Evolutionary conservation across 2,888 invertebrate genomes (phyloP).

Genomic region (Lycaena phlaeas): DNA sequence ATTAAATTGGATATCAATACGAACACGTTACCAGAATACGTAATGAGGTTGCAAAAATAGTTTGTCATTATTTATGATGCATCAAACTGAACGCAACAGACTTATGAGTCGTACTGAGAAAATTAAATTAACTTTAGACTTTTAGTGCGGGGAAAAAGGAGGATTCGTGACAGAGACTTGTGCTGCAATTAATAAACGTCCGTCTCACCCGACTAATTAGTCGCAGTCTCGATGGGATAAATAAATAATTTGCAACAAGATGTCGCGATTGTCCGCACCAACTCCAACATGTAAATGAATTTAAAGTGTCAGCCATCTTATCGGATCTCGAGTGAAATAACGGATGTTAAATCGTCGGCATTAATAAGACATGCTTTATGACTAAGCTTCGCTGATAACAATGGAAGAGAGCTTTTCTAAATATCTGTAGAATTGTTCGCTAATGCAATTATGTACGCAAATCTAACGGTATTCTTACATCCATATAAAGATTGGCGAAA

Average conservation of each 20-base stretch:
- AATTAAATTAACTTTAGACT: constrained; percentile 25
- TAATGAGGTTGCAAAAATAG: too few species aligned
- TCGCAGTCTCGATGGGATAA: constrained; percentile 43
- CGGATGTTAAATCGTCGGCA: constrained; percentile 10
- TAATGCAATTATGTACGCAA: neutral
- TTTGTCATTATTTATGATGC: constrained; percentile 12
- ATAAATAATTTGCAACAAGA: constrained; percentile 43
- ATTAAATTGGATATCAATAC: too few species aligned
- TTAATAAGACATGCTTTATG: constrained; percentile 10
- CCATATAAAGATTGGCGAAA: too few species aligned
- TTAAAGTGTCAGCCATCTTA: constrained; percentile 8
- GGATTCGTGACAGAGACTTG: constrained; percentile 46
- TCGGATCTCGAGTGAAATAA: constrained; percentile 10
- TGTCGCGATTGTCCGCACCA: constrained; percentile 21
- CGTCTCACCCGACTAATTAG: constrained; percentile 60
- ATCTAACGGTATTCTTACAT: too few species aligned
- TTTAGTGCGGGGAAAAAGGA: constrained; percentile 41
- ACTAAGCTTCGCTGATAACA: constrained; percentile 7
- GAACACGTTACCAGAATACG: too few species aligned
- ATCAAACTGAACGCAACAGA: constrained; percentile 23
- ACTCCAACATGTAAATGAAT: constrained; percentile 11
- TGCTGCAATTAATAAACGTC: constrained; percentile 69
- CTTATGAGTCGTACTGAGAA: constrained; percentile 24
- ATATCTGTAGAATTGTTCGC: constrained; percentile 1
- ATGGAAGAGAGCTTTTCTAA: constrained; percentile 1